Conservation (phyloP, 2,113 vertebrate genomes). For the Microtus richardsoni region DNA sequence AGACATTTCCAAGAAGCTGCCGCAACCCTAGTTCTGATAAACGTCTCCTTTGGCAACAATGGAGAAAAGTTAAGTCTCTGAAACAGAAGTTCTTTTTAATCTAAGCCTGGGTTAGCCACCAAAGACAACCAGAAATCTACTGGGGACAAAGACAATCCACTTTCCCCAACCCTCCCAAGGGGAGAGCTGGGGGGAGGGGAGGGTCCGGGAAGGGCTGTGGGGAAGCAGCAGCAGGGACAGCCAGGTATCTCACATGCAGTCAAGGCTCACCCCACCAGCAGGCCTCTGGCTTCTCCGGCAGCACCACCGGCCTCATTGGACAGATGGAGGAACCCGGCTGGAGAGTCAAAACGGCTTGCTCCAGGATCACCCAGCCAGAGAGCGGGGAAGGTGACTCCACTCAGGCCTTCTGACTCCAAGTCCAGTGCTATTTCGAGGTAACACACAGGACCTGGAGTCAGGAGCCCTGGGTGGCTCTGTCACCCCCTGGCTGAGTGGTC, state of each 20-base stretch:
- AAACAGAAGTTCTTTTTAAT: slow-evolving; percentile 14
- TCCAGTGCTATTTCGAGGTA: slow-evolving; percentile 83
- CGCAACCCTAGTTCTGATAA: slow-evolving; percentile 44
- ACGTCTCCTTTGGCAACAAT: slow-evolving; percentile 63
- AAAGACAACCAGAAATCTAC: slow-evolving; percentile 44
- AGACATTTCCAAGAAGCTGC: slow-evolving; percentile 70
- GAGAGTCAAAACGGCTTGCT: slow-evolving; percentile 70
- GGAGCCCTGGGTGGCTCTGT: slow-evolving; percentile 83
- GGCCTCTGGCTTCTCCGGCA: neutral
- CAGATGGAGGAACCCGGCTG: slow-evolving; percentile 70
- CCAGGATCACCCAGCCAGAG: slow-evolving; percentile 79
- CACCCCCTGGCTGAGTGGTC: slow-evolving; percentile 78
- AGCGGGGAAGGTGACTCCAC: slow-evolving; percentile 80
- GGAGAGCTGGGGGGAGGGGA: neutral
- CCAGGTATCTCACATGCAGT: slow-evolving; percentile 48
- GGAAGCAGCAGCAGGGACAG: neutral
- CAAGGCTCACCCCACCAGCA: slow-evolving; percentile 65
- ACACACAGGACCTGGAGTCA: slow-evolving; percentile 82
- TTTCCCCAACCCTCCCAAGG: slow-evolving; percentile 23
- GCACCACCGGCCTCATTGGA: slow-evolving; percentile 71
- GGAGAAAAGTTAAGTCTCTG: slow-evolving; percentile 67
- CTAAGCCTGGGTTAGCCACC: slow-evolving; percentile 31
- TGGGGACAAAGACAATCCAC: slow-evolving; percentile 29
- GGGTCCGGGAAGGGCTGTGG: neutral
- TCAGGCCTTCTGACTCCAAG: slow-evolving; percentile 85